phyloP scores from a whole-genome alignment of 2,113 vertebrate genomes.

The Protobothrops flavoviridis region DNA sequence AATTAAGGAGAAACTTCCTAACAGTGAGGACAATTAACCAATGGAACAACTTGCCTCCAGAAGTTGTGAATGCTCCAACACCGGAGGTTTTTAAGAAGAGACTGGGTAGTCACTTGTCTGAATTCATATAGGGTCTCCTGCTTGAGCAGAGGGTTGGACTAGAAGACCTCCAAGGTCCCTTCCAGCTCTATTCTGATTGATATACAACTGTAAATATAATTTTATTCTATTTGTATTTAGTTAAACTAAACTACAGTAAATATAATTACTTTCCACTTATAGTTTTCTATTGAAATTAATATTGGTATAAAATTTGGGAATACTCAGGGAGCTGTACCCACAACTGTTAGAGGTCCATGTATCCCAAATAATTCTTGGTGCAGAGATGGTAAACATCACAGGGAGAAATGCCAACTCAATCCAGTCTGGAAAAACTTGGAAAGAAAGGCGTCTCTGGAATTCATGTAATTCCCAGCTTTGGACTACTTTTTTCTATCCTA shows the following conservation, averaged over 20 bases:
- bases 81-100: too few relatives aligned
- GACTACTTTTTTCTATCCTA: not conserved
- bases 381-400: not conserved
- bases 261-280: not conserved
- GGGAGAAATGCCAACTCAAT: not conserved
- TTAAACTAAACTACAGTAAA: not conserved
- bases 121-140: not conserved
- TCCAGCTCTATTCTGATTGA: too few relatives aligned
- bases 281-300: not conserved
- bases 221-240: not conserved
- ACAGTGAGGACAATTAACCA: too few relatives aligned
- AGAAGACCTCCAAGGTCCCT: not conserved
- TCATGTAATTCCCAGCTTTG: not conserved
- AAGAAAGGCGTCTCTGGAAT: not conserved
- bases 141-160: not conserved
- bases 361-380: not conserved
- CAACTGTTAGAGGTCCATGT: not conserved
- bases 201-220: not conserved
- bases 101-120: not conserved
- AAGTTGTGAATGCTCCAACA: too few relatives aligned
- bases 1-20: too few relatives aligned
- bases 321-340: not conserved
- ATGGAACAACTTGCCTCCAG: too few relatives aligned
- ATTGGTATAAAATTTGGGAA: not conserved
- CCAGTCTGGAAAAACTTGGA: not conserved